Conservation (phyloP, 1,140 invertebrate genomes). For the Zophobas morio region DNA sequence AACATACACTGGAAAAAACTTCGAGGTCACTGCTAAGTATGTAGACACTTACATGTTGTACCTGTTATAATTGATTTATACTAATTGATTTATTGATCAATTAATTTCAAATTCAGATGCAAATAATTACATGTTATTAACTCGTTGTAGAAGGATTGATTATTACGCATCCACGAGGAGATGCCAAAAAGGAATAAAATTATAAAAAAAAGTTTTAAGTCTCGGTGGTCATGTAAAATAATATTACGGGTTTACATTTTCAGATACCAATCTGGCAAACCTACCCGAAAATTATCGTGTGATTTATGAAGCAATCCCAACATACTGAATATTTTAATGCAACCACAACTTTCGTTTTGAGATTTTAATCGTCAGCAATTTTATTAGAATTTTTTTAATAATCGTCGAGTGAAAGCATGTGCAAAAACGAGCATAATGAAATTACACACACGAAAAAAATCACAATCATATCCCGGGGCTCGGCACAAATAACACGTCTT, state of each 20-base stretch:
- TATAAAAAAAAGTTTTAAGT: too few relatives aligned
- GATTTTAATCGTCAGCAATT: conserved; percentile 36
- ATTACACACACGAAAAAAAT: conserved; percentile 15
- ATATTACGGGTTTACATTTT: neutral
- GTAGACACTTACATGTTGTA: too few relatives aligned
- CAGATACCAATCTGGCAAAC: too few relatives aligned
- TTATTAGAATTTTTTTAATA: conserved; percentile 33
- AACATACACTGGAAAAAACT: too few relatives aligned
- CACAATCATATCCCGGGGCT: neutral
- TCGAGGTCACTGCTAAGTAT: too few relatives aligned
- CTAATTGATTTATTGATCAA: too few relatives aligned
- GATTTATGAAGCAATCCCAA: conserved; percentile 37
- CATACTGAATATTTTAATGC: conserved; percentile 19
- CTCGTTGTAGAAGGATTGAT: too few relatives aligned
- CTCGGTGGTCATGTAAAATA: neutral
- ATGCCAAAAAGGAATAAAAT: too few relatives aligned
- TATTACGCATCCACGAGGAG: too few relatives aligned
- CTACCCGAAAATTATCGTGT: conserved; percentile 23
- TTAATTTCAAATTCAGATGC: too few relatives aligned
- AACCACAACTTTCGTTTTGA: conserved; percentile 22
- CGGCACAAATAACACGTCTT: neutral
- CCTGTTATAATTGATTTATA: too few relatives aligned
- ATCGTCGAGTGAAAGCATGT: conserved; percentile 26
- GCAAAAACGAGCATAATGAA: conserved; percentile 16
- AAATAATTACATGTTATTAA: too few relatives aligned